Conservation (phyloP, 2,888 invertebrate species). For the Kryphioiulus occultus region DNA sequence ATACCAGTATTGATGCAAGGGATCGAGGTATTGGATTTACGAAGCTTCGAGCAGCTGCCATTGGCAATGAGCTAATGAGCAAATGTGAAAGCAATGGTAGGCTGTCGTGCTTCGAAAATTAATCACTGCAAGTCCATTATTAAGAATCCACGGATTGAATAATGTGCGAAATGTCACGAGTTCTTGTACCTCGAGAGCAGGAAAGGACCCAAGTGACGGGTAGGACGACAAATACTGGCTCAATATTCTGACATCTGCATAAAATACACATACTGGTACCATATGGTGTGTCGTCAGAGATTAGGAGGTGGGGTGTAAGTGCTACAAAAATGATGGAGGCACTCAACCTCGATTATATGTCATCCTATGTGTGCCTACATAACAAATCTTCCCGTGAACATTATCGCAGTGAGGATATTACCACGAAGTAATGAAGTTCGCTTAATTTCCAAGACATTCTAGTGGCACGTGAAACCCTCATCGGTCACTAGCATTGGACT, state of each 20-base stretch:
- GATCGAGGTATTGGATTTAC: not conserved
- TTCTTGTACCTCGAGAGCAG: not conserved
- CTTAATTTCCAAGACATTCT: not conserved
- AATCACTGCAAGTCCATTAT: not conserved
- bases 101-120: slow-evolving; percentile 6
- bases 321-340: not conserved
- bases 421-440: not conserved
- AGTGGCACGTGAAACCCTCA: not conserved
- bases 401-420: not conserved
- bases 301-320: not conserved
- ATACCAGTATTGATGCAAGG: too few relatives aligned
- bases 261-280: not conserved
- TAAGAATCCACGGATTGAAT: not conserved
- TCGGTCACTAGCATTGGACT: not conserved
- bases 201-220: not conserved
- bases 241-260: not conserved
- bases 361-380: not conserved
- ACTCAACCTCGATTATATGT: not conserved
- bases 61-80: not conserved
- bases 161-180: not conserved
- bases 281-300: not conserved
- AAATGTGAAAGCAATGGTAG: not conserved
- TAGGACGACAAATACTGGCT: not conserved
- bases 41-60: not conserved
- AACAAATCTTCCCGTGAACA: not conserved